Conservation (phyloP, 2,797 vertebrate species). For the Hippocampus kuda region DNA sequence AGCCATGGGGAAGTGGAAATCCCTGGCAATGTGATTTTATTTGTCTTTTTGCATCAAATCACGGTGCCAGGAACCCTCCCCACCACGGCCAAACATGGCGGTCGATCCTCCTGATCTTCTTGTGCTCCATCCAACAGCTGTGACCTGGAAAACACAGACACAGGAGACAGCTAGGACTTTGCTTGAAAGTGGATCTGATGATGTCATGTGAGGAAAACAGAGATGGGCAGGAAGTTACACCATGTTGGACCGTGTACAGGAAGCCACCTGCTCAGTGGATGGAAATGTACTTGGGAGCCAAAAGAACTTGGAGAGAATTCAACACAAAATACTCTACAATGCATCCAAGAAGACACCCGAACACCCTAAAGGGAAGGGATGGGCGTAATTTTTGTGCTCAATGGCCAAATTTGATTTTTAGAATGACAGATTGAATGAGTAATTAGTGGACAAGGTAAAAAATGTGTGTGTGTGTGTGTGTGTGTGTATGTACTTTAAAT, state of each 20-base stretch:
- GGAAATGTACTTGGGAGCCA: background rate
- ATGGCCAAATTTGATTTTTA: background rate
- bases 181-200: constrained; percentile 16
- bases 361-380: background rate
- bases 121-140: constrained; percentile 43
- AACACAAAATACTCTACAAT: background rate
- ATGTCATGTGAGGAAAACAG: constrained; percentile 19
- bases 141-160: constrained; percentile 38
- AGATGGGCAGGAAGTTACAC: background rate
- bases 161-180: constrained; percentile 7
- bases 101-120: constrained; percentile 11
- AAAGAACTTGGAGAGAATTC: background rate
- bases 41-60: constrained; percentile 76
- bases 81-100: constrained; percentile 53
- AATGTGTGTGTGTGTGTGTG: too few species aligned
- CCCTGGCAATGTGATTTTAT: constrained; percentile 85
- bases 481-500: background rate
- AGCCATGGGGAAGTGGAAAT: constrained; percentile 76
- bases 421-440: too few species aligned
- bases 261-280: constrained; percentile 40
- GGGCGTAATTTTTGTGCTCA: background rate
- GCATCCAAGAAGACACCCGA: background rate
- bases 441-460: too few species aligned
- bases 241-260: constrained; percentile 35
- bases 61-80: constrained; percentile 81